These are phyloP conservation scores for Neosilurus mollespiculum DNA, from an alignment of 2,797 vertebrate genomes.

Conservation along the genomic window DNA sequence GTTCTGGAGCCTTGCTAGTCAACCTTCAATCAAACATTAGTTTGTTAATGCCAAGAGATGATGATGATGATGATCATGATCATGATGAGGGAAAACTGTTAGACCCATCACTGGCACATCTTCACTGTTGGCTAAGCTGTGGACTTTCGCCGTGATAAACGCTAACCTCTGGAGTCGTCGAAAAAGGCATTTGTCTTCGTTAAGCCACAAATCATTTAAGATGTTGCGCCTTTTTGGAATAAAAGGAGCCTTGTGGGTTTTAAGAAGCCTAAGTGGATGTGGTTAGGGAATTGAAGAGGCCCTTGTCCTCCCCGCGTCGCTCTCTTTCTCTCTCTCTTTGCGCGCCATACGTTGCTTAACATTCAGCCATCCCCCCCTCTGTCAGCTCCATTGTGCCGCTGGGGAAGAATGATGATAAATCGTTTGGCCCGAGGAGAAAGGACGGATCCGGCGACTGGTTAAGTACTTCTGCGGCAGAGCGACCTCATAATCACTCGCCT, in stretches of 20 bases:
- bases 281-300: constrained; percentile 69
- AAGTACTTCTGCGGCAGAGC: constrained; percentile 89
- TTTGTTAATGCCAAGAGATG: not conserved
- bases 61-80: not conserved
- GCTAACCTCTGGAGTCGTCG: constrained; percentile 63
- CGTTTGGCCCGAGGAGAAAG: constrained; percentile 76
- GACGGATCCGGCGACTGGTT: constrained; percentile 93
- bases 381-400: constrained; percentile 81
- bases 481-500: constrained; percentile 86
- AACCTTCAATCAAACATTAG: not conserved
- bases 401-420: constrained; percentile 93
- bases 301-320: constrained; percentile 70
- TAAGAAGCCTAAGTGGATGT: constrained; percentile 70
- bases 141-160: constrained; percentile 39
- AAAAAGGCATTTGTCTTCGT: constrained; percentile 70
- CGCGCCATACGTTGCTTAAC: constrained; percentile 76
- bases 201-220: constrained; percentile 76
- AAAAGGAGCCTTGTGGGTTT: constrained; percentile 68
- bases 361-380: constrained; percentile 76
- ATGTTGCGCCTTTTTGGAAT: constrained; percentile 60
- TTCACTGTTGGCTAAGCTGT: not conserved
- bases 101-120: not conserved
- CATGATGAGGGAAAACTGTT: not conserved
- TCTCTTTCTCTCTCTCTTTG: constrained; percentile 57
- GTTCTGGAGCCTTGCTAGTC: not conserved